These are phyloP conservation scores for Bimastos eiseni DNA, from an alignment of 2,888 invertebrate genomes.

Conservation along the genomic window DNA sequence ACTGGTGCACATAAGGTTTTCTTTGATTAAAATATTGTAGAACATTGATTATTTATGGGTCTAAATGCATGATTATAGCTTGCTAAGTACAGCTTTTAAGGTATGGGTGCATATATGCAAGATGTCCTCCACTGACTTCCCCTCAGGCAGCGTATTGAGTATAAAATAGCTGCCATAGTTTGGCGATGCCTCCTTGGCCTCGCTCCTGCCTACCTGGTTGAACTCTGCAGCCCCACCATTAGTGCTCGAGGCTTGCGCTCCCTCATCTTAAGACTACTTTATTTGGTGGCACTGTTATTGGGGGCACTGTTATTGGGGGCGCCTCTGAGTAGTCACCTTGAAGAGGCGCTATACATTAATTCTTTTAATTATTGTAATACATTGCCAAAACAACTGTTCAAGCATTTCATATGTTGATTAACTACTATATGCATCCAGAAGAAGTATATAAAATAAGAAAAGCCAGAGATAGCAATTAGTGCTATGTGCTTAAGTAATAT, in stretches of 20 bases:
- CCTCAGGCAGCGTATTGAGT: too few species aligned
- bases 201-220: too few species aligned
- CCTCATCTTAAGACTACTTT: too few species aligned
- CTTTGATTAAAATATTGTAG: neutral
- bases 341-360: too few species aligned
- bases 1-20: neutral
- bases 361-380: neutral
- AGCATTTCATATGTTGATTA: neutral
- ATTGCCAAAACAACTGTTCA: neutral
- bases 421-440: neutral
- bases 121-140: too few species aligned
- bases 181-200: too few species aligned
- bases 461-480: neutral
- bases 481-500: neutral
- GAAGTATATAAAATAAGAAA: neutral
- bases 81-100: slow-evolving; percentile 2
- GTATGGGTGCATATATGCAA: neutral
- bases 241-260: too few species aligned
- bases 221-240: too few species aligned
- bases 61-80: neutral
- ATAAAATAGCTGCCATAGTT: too few species aligned
- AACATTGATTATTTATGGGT: neutral
- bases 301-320: too few species aligned
- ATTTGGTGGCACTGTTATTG: too few species aligned
- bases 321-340: too few species aligned